Conservation (phyloP, 2,797 vertebrate genomes). For the Danionella dracula region DNA sequence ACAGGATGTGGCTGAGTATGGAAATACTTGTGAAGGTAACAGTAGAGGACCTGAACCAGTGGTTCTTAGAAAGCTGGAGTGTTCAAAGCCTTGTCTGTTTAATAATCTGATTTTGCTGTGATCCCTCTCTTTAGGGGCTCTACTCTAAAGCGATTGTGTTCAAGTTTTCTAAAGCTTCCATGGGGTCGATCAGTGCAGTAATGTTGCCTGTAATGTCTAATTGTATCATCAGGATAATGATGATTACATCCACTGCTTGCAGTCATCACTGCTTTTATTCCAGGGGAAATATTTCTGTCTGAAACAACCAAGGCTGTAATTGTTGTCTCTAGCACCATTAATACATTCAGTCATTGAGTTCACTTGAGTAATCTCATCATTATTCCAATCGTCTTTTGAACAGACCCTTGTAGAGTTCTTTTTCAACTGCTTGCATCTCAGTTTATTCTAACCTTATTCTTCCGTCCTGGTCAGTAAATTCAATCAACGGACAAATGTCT, state of each 20-base stretch:
- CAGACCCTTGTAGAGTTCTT: not conserved
- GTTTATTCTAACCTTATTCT: too few species aligned
- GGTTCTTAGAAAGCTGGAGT: too few species aligned
- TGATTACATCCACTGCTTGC: conserved; percentile 18
- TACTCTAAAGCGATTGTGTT: not conserved
- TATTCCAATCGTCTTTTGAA: conserved; percentile 42
- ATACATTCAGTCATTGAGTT: conserved; percentile 60
- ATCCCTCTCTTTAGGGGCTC: not conserved
- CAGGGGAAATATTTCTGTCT: conserved; percentile 21
- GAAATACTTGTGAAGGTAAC: not conserved
- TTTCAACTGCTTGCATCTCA: too few species aligned
- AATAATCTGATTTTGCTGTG: not conserved
- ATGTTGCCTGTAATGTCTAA: conserved; percentile 12
- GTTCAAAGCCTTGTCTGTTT: not conserved
- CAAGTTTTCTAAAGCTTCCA: not conserved
- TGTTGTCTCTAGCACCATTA: conserved; percentile 47
- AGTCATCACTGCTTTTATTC: conserved; percentile 9
- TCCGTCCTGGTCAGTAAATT: too few species aligned
- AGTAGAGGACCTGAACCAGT: too few species aligned
- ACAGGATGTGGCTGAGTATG: too few species aligned
- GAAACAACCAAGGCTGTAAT: not conserved
- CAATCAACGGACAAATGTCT: too few species aligned
- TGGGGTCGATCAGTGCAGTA: conserved; percentile 12
- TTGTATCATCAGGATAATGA: conserved; percentile 28
- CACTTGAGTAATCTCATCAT: conserved; percentile 36